These are phyloP conservation scores for Celastrina argiolus DNA, from an alignment of 2,888 invertebrate genomes.

Conservation along the genomic window DNA sequence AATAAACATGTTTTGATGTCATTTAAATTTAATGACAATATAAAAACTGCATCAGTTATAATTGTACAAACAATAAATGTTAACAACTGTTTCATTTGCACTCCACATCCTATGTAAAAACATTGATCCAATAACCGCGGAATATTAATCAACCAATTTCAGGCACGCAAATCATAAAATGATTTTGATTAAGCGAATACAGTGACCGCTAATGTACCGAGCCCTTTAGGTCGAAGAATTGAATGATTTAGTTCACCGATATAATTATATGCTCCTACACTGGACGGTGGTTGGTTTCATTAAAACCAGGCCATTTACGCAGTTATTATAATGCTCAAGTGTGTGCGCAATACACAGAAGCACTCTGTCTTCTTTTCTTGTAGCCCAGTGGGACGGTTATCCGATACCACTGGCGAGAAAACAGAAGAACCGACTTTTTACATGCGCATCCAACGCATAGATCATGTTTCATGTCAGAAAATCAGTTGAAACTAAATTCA, in stretches of 20 bases:
- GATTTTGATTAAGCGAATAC: slow-evolving; percentile 64
- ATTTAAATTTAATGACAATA: neutral
- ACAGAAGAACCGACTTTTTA: no score
- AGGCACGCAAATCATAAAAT: slow-evolving; percentile 55
- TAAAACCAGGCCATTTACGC: no score
- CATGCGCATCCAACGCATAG: no score
- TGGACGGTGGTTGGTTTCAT: no score
- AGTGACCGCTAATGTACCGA: slow-evolving; percentile 41
- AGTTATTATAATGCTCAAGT: no score
- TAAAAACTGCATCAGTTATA: slow-evolving; percentile 16
- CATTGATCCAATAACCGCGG: slow-evolving; percentile 59
- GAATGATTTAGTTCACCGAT: slow-evolving; percentile 40
- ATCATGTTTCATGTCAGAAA: no score
- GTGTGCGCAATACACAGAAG: no score
- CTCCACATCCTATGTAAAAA: slow-evolving; percentile 45
- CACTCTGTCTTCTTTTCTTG: no score
- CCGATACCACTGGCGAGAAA: no score
- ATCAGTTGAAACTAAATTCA: no score
- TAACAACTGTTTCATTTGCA: slow-evolving; percentile 41
- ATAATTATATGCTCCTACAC: no score
- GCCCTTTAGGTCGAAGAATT: slow-evolving; percentile 51
- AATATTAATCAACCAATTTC: slow-evolving; percentile 58
- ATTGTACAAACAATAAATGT: slow-evolving; percentile 30
- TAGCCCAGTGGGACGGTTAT: no score
- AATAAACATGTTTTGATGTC: neutral